Base-by-base conservation (phyloP, 2,113 vertebrate species). In the Aplodontia rufa region DNA sequence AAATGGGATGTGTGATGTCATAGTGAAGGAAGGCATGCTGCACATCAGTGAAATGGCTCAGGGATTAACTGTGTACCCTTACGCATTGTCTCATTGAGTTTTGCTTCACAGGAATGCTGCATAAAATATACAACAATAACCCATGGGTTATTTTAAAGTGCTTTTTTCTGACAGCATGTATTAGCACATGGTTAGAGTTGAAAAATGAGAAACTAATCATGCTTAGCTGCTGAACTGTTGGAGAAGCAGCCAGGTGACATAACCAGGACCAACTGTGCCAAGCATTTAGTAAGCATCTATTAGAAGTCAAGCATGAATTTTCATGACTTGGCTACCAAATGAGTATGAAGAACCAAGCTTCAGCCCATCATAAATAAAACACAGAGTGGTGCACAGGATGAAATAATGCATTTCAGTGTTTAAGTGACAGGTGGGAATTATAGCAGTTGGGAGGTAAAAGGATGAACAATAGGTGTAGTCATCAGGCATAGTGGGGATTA, bases 181-280 rank as follows among this genome's bases (percentile, higher is more conserved):
- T 42, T 82, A 87, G 26, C 19, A 13, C 13, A 28, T 32, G 72
- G 51, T 78, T 81, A 89, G 58, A 64, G 45, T 9, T 71, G n/a
- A 79, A 94, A 93, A 84, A 40, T n/a, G 74, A 84, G 69, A 92
- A 92, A 75, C 12, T 20, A 74, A 87, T 68, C 71, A 47, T 95
- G 64, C 81, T 91, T 49, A 80, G 45, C 28, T 58, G 88, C 24
- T 93, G 42, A 53, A 11, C 49, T 37, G 42, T 53, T 42, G 76
- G 35, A 49, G 55, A 88, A 32, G 58, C 32, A 87, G 30, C 76
- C 66, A 76, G 83, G 71, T 82, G 72, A 55, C 42, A 49, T 42
- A 40, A 3, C 32, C 12, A 51, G 22, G 49, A 72, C 32, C 49
- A 79, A 55, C 24, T 7, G 32, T 30, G 30, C 14, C 9, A 51